Percentiles rank a stretch among this genome's conserved stretches.
These are phyloP conservation scores for Enteromius anoplus DNA, from an alignment of 2,797 vertebrate genomes.

Conservation along the genomic window DNA sequence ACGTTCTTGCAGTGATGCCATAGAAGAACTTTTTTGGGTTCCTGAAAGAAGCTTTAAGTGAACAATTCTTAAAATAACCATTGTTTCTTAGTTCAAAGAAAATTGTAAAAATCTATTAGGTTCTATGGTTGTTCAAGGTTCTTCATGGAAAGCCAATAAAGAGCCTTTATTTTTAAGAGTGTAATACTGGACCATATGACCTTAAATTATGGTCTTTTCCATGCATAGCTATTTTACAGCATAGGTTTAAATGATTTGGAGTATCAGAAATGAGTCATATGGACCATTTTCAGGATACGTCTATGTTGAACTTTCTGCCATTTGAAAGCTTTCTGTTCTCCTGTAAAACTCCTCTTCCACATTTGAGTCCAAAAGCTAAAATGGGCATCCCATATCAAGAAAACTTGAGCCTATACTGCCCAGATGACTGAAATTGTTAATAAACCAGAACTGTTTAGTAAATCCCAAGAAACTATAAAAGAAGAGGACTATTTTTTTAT, in stretches of 20 bases:
- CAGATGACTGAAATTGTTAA: constrained; percentile 39
- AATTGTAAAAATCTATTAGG: not conserved
- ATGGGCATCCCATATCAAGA: not conserved
- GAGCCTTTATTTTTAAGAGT: not conserved
- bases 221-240: not conserved
- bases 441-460: constrained; percentile 1
- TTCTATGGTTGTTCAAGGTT: not conserved
- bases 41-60: not conserved
- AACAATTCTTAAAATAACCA: not conserved
- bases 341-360: not conserved
- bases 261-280: not conserved
- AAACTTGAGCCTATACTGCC: not conserved
- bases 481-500: constrained; percentile 65
- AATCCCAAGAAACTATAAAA: constrained; percentile 54
- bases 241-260: not conserved
- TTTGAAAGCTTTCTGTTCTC: not conserved
- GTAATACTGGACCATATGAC: not conserved
- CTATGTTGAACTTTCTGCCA: not conserved
- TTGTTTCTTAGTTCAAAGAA: not conserved
- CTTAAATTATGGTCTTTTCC: not conserved
- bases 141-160: not conserved
- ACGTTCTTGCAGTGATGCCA: not conserved
- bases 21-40: not conserved
- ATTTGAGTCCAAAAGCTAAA: not conserved
- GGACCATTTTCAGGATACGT: too few species aligned